Percentiles rank a stretch among this genome's conserved stretches.
phyloP scores from a whole-genome alignment of 2,888 invertebrate species.

The Eurytoma californica region DNA sequence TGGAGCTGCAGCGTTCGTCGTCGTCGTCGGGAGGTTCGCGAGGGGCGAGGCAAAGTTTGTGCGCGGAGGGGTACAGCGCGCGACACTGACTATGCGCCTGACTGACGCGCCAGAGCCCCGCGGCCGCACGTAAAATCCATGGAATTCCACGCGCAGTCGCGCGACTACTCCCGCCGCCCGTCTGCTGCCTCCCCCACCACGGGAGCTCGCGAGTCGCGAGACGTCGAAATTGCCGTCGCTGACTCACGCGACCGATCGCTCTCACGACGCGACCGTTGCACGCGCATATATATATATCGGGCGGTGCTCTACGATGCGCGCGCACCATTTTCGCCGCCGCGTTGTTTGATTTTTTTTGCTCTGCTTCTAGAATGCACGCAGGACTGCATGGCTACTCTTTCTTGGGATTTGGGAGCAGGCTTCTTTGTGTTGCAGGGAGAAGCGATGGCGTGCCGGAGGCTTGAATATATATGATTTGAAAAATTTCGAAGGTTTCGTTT shows the following conservation, averaged over 20 bases:
- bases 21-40: not conserved
- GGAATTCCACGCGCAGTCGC: conserved; percentile 34
- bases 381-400: too few species aligned
- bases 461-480: too few species aligned
- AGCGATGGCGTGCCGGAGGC: too few species aligned
- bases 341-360: too few species aligned
- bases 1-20: not conserved
- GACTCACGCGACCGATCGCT: conserved; percentile 13
- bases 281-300: not conserved
- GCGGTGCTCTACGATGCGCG: conserved; percentile 3
- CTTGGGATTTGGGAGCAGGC: too few species aligned
- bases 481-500: too few species aligned
- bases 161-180: not conserved
- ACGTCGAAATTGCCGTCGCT: not conserved
- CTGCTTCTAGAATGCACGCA: too few species aligned
- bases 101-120: conserved; percentile 5
- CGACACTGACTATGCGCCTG: not conserved
- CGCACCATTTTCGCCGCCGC: too few species aligned
- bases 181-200: not conserved
- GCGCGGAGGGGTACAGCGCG: not conserved
- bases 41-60: not conserved
- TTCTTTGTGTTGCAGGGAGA: too few species aligned
- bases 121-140: conserved; percentile 36
- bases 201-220: too few species aligned
- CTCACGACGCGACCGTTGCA: not conserved